Percentiles rank a stretch among this genome's conserved stretches.
Conservation (phyloP, 2,113 vertebrate genomes). For the Eublepharis macularius region DNA sequence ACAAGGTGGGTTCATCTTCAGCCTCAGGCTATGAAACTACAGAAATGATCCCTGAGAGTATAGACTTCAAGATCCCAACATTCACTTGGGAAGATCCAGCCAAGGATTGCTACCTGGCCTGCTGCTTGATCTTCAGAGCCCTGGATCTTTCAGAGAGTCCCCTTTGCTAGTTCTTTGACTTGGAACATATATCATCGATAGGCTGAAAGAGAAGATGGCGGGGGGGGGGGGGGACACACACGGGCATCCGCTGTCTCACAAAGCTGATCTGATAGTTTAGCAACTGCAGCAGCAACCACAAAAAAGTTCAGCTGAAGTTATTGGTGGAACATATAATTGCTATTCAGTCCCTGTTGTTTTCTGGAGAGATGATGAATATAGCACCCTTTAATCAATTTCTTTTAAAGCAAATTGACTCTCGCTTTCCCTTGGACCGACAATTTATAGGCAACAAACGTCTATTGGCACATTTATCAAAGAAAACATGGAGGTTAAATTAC, state of each 20-base stretch:
- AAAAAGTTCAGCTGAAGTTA: slow-evolving; percentile 22
- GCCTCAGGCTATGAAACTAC: too few species aligned
- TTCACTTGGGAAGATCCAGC: neutral
- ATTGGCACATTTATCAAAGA: slow-evolving; percentile 29
- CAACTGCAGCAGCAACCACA: neutral
- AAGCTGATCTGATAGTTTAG: neutral
- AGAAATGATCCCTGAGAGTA: too few species aligned
- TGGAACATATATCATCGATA: neutral
- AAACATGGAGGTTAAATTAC: slow-evolving; percentile 46
- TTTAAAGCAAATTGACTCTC: slow-evolving; percentile 40
- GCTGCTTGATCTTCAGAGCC: neutral
- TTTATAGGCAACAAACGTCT: slow-evolving; percentile 28
- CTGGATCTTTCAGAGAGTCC: neutral
- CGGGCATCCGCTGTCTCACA: too few species aligned
- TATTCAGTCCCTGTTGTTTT: slow-evolving; percentile 9
- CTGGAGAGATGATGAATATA: slow-evolving; percentile 20
- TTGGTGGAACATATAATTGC: neutral
- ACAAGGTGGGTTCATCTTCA: too few species aligned
- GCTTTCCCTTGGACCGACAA: slow-evolving; percentile 44
- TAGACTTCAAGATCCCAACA: too few species aligned
- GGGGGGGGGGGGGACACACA: too few species aligned
- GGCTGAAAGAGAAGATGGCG: neutral
- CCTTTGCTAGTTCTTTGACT: neutral
- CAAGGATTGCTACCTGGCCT: neutral
- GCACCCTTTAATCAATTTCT: slow-evolving; percentile 31